These are phyloP conservation scores for Gymnoscopelus braueri DNA, from an alignment of 2,797 vertebrate species.

Conservation along the genomic window DNA sequence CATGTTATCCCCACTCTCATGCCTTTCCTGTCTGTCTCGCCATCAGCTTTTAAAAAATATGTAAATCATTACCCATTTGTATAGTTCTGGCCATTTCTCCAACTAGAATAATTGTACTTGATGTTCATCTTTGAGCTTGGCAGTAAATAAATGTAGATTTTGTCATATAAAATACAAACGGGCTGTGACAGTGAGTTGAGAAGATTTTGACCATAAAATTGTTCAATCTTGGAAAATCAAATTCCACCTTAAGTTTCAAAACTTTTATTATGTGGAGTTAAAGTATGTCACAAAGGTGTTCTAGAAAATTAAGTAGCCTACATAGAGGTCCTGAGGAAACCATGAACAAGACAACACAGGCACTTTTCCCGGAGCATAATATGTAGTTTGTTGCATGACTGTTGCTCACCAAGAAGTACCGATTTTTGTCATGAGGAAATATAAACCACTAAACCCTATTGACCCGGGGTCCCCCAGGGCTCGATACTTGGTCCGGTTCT, in stretches of 20 bases:
- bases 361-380: constrained; percentile 65
- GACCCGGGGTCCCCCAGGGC: no score
- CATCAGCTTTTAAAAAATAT: no score
- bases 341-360: constrained; percentile 66
- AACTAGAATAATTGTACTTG: not conserved
- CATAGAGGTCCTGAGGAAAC: constrained; percentile 51
- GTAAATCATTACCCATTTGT: not conserved
- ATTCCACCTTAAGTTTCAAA: not conserved
- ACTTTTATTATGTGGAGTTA: constrained; percentile 59
- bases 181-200: not conserved
- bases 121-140: not conserved
- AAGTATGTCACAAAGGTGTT: constrained; percentile 25
- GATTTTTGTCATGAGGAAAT: no score
- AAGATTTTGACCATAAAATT: no score
- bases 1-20: no score
- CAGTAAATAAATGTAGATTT: constrained; percentile 34
- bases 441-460: no score
- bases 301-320: constrained; percentile 35
- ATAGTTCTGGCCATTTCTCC: not conserved
- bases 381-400: no score
- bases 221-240: no score
- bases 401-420: no score
- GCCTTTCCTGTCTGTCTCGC: no score
- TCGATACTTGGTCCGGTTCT: no score
- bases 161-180: constrained; percentile 34